Evolutionary conservation across 2,113 vertebrate genomes (phyloP).

Genomic region (Gavialis gangeticus): DNA sequence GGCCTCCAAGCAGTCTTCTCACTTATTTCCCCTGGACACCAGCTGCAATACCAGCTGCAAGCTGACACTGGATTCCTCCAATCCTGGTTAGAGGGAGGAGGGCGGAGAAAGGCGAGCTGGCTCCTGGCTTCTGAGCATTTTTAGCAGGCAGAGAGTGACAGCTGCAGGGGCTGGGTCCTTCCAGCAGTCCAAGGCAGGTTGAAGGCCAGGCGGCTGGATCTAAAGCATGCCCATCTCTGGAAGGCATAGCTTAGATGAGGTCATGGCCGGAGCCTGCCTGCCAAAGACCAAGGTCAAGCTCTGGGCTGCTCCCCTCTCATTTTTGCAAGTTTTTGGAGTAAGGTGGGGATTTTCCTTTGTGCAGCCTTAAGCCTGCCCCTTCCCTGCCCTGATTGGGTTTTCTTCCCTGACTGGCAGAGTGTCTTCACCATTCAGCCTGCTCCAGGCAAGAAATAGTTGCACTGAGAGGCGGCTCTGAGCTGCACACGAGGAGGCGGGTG

Average conservation of each 20-base stretch:
- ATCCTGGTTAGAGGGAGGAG: conserved; percentile 42
- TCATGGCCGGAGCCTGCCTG: background rate
- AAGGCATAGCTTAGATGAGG: background rate
- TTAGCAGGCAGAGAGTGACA: background rate
- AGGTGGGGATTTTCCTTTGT: fast-evolving
- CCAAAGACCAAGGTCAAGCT: background rate
- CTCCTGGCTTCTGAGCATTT: conserved; percentile 7
- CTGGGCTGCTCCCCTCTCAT: background rate
- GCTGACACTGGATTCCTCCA: conserved; percentile 69
- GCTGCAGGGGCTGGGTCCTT: conserved; percentile 2
- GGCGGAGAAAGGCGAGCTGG: conserved; percentile 49
- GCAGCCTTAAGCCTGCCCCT: background rate
- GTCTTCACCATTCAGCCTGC: background rate
- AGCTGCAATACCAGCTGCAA: conserved; percentile 75
- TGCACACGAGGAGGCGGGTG: fast-evolving
- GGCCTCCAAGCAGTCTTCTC: conserved; percentile 25
- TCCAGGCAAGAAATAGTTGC: background rate
- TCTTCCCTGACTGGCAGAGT: background rate
- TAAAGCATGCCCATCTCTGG: background rate
- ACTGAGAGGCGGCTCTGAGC: background rate
- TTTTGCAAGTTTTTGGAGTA: background rate
- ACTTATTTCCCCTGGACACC: conserved; percentile 5
- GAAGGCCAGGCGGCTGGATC: background rate
- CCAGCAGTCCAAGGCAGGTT: background rate
- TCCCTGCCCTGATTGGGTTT: fast-evolving